These are phyloP conservation scores for Gandaritis pyraliata DNA, from an alignment of 2,888 invertebrate species.

Conservation along the genomic window DNA sequence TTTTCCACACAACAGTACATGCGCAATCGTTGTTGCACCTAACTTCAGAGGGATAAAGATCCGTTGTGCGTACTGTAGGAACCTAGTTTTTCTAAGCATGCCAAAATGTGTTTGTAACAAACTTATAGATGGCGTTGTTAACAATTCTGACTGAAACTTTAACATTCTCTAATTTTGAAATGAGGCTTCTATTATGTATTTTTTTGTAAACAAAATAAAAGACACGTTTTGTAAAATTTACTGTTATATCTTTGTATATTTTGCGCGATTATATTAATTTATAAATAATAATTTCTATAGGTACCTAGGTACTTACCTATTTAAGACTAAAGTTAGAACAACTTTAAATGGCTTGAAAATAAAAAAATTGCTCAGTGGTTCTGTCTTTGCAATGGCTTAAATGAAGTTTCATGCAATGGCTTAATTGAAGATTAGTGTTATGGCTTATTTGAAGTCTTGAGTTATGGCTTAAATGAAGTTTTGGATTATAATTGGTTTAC, in stretches of 20 bases:
- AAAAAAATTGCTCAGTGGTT: background rate
- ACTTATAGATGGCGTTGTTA: background rate
- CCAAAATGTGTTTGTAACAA: background rate
- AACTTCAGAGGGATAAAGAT: too few species aligned
- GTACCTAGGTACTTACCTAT: too few species aligned
- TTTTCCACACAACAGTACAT: too few species aligned
- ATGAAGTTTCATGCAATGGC: background rate
- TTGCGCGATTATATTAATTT: too few species aligned
- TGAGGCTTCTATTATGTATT: too few species aligned
- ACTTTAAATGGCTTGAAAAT: background rate
- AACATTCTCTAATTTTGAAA: too few species aligned
- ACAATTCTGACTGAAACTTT: background rate
- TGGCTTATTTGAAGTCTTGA: background rate
- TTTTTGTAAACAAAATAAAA: too few species aligned
- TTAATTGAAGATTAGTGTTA: background rate
- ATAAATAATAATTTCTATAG: too few species aligned
- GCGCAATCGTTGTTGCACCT: too few species aligned
- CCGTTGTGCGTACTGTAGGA: too few species aligned
- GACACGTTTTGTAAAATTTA: too few species aligned
- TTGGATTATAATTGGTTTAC: background rate
- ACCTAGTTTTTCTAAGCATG: background rate
- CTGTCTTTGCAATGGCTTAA: background rate
- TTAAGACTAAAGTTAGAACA: background rate
- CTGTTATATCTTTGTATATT: too few species aligned
- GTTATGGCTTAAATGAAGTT: background rate